Evolutionary conservation across 2,888 invertebrate genomes (phyloP).

Genomic region (Halocaridina rubra): DNA sequence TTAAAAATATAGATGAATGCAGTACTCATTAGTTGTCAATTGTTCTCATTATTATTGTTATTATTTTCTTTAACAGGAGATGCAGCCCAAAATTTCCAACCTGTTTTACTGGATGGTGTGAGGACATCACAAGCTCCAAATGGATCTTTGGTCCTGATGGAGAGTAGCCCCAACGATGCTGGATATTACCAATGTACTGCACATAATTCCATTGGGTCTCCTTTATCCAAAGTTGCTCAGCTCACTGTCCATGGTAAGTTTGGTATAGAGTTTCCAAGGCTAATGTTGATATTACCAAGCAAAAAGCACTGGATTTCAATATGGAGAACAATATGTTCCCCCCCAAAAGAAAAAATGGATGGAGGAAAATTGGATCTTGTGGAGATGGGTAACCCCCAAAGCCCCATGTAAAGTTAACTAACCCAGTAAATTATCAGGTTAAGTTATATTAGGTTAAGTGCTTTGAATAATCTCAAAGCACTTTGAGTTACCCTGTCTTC

Average conservation of each 20-base stretch:
- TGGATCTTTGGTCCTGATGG: conserved; percentile 28
- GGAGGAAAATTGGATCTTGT: background rate
- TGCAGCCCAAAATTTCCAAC: conserved; percentile 40
- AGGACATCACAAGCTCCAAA: conserved; percentile 31
- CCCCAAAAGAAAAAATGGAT: background rate
- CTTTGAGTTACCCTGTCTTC: too few species aligned
- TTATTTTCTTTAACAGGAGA: conserved; percentile 1
- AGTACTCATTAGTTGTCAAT: too few species aligned
- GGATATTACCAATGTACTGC: conserved; percentile 73
- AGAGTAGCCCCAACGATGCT: background rate
- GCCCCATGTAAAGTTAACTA: too few species aligned
- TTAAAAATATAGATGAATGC: too few species aligned
- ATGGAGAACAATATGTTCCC: background rate
- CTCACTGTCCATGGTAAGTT: conserved; percentile 70
- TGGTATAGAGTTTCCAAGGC: too few species aligned
- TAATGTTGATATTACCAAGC: background rate
- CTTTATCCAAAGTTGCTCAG: conserved; percentile 68
- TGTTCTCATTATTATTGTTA: too few species aligned
- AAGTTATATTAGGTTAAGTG: too few species aligned
- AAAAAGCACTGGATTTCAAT: background rate
- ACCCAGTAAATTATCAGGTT: too few species aligned
- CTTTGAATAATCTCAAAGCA: too few species aligned
- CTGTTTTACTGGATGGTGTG: conserved; percentile 29
- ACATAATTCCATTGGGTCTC: conserved; percentile 69
- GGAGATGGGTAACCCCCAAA: too few species aligned